A percentile compares a stretch with the other conserved stretches of the same genome.
These are phyloP conservation scores for Eucera pruinosa DNA, from an alignment of 2,888 invertebrate species.

Conservation along the genomic window DNA sequence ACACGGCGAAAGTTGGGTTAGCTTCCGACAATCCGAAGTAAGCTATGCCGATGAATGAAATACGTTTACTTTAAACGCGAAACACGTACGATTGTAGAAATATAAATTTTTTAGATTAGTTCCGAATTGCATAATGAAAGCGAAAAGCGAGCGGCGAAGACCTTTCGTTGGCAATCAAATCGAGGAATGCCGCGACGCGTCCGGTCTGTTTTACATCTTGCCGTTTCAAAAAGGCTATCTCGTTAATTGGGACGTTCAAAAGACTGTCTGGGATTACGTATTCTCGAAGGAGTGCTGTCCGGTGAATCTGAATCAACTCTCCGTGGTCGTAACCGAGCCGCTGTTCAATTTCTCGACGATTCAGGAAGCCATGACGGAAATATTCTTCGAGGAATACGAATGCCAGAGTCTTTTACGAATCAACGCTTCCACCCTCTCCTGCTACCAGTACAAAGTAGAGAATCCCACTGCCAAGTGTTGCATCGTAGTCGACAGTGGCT, in stretches of 20 bases:
- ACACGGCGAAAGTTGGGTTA: constrained; percentile 93
- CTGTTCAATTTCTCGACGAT: constrained; percentile 96
- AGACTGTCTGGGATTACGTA: constrained; percentile 97
- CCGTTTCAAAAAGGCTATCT: constrained; percentile 98
- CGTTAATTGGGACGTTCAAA: constrained; percentile 98
- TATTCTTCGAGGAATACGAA: constrained; percentile 99
- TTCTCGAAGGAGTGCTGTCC: constrained; percentile 94
- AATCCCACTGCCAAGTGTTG: constrained; percentile 87
- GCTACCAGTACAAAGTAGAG: constrained; percentile 88
- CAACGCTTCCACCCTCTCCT: constrained; percentile 92
- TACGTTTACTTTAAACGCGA: neutral
- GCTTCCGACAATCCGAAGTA: constrained; percentile 89
- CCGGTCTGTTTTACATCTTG: constrained; percentile 96
- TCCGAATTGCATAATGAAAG: constrained; percentile 99
- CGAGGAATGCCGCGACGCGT: constrained; percentile 97
- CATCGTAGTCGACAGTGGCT: constrained; percentile 96
- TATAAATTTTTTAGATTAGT: constrained; percentile 86
- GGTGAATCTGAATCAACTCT: constrained; percentile 91
- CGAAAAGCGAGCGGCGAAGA: constrained; percentile 96
- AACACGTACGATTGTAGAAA: neutral
- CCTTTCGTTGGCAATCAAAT: constrained; percentile 97
- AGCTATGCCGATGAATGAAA: constrained; percentile 46
- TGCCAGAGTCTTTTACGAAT: constrained; percentile 92
- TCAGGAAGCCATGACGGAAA: constrained; percentile 97
- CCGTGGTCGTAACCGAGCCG: constrained; percentile 96